Percentiles rank a stretch among this genome's conserved stretches.
Conservation (phyloP, 2,797 vertebrate genomes). For the Tenualosa thibaudeaui region DNA sequence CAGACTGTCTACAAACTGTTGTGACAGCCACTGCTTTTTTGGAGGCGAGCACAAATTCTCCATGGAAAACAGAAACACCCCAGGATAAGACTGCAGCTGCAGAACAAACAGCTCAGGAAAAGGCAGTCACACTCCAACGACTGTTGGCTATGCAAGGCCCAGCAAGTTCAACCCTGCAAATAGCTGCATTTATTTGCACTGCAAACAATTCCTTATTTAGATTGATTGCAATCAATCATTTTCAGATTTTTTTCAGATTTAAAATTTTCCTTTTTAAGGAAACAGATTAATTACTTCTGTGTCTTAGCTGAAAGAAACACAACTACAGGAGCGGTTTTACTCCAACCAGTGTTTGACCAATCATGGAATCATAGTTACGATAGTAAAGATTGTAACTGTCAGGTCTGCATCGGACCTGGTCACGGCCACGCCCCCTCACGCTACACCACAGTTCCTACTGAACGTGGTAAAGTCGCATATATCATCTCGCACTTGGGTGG, state of each 20-base stretch:
- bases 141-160: conserved; percentile 19
- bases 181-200: conserved; percentile 7
- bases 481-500: no score
- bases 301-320: neutral
- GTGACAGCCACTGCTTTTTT: conserved; percentile 36
- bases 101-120: conserved; percentile 25
- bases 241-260: neutral
- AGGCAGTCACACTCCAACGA: conserved; percentile 16
- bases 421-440: no score
- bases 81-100: conserved; percentile 12
- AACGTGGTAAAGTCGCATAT: no score
- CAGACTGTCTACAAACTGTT: conserved; percentile 44
- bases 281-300: neutral
- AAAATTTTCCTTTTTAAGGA: neutral
- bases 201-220: neutral
- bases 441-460: no score
- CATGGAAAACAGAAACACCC: conserved; percentile 35
- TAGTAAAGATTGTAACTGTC: neutral
- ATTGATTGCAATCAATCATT: neutral
- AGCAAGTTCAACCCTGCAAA: neutral
- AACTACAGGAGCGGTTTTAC: neutral
- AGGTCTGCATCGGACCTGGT: no score
- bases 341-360: neutral
- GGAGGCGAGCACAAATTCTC: conserved; percentile 17
- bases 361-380: neutral